Evolutionary conservation across 2,797 vertebrate genomes (phyloP).

Genomic region (Prunella strophiata): DNA sequence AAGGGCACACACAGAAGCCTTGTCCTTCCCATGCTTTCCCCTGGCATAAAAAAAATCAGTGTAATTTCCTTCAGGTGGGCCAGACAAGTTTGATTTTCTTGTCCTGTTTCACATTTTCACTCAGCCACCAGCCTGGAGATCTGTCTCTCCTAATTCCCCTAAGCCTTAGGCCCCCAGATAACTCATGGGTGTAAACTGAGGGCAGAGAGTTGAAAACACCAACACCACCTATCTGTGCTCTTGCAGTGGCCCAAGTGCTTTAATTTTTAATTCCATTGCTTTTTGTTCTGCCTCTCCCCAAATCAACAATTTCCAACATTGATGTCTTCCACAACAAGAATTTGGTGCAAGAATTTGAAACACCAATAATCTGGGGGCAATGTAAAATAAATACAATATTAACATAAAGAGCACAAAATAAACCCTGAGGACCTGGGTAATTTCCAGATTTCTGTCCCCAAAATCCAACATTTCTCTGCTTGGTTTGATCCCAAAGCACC

Average conservation of each 20-base stretch:
- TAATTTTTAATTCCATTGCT: not conserved
- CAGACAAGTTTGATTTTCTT: not conserved
- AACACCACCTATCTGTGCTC: not conserved
- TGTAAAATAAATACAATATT: not conserved
- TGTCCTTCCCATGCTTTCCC: not conserved
- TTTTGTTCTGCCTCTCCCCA: not conserved
- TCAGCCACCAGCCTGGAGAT: not conserved
- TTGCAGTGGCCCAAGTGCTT: not conserved
- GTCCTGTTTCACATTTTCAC: not conserved
- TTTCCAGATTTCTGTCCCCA: not conserved
- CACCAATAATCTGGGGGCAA: not conserved
- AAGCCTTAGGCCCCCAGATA: not conserved
- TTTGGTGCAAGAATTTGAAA: not conserved
- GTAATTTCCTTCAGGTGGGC: not conserved
- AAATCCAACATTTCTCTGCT: not conserved
- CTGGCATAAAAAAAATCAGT: not conserved
- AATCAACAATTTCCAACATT: not conserved
- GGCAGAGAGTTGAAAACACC: not conserved
- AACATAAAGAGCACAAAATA: not conserved
- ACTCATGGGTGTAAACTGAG: not conserved
- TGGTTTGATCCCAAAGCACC: not conserved
- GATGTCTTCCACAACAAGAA: not conserved
- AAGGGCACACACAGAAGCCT: not conserved
- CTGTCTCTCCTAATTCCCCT: not conserved
- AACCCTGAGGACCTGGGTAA: not conserved